Percentiles rank a stretch among this genome's conserved stretches.
These are phyloP conservation scores for Cephalopholis sonnerati DNA, from an alignment of 2,113 vertebrate genomes.

Conservation along the genomic window DNA sequence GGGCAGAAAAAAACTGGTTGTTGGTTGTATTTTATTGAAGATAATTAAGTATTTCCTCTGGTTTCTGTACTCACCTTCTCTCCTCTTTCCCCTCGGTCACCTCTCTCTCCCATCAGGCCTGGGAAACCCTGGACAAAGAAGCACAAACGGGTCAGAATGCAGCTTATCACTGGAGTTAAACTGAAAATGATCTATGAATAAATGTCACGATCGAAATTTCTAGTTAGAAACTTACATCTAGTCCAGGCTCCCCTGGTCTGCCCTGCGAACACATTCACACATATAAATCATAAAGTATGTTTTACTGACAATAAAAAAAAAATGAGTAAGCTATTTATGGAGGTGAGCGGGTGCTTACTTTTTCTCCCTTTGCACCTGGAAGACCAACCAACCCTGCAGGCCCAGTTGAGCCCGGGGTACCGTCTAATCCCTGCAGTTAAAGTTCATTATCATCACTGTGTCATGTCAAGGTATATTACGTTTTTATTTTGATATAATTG, in stretches of 20 bases:
- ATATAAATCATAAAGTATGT: neutral
- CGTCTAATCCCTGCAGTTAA: constrained; percentile 67
- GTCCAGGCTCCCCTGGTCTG: constrained; percentile 92
- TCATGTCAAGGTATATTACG: neutral
- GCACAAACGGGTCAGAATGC: constrained; percentile 39
- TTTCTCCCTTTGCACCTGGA: constrained; percentile 96
- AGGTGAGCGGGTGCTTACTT: constrained; percentile 81
- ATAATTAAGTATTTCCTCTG: neutral
- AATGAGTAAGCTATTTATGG: neutral
- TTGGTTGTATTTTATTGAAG: neutral
- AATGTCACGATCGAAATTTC: neutral
- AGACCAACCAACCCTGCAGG: constrained; percentile 91
- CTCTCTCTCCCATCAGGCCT: constrained; percentile 92
- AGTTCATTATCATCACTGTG: constrained; percentile 8
- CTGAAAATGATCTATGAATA: neutral
- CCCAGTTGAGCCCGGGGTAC: constrained; percentile 78
- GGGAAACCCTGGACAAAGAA: constrained; percentile 90
- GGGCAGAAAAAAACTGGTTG: neutral
- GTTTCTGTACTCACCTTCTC: constrained; percentile 88
- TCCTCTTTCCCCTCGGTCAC: constrained; percentile 91
- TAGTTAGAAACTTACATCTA: constrained; percentile 90
- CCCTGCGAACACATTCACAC: constrained; percentile 85
- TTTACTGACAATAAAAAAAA: neutral
- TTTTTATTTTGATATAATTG: neutral
- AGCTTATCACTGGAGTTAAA: neutral